Percentiles rank a stretch among this genome's conserved stretches.
phyloP scores from a whole-genome alignment of 1,140 invertebrate species.

The Brachionus rotundiformis region DNA sequence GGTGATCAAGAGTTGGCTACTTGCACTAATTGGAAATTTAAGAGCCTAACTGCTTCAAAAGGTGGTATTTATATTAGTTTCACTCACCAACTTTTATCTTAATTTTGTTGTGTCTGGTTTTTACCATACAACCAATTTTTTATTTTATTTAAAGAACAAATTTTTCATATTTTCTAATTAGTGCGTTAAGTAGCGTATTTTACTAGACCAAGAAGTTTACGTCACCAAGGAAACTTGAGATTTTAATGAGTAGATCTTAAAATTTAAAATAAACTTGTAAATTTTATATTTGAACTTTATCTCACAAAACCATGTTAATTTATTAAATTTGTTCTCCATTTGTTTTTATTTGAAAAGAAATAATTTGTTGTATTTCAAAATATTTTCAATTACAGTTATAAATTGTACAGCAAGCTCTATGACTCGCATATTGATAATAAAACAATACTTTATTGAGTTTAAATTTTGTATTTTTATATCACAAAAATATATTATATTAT shows the following conservation, averaged over 20 bases:
- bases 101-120: neutral
- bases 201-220: neutral
- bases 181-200: neutral
- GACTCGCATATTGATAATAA: too few species aligned
- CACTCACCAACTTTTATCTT: neutral
- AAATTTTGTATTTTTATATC: too few species aligned
- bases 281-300: too few species aligned
- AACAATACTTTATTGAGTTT: too few species aligned
- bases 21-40: neutral
- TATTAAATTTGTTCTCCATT: too few species aligned
- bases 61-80: conserved; percentile 3
- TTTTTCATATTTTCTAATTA: neutral
- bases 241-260: neutral
- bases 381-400: too few species aligned
- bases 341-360: too few species aligned
- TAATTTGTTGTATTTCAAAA: too few species aligned
- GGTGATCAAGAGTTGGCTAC: neutral
- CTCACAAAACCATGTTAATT: too few species aligned
- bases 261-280: neutral
- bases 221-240: neutral
- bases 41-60: neutral
- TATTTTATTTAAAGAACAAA: neutral
- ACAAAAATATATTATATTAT: too few species aligned
- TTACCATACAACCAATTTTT: neutral
- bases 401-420: too few species aligned